Evolutionary conservation across 2,888 invertebrate species (phyloP), one percentile per base, ranked within the genome.

Genomic region (Machimus rusticus): DNA sequence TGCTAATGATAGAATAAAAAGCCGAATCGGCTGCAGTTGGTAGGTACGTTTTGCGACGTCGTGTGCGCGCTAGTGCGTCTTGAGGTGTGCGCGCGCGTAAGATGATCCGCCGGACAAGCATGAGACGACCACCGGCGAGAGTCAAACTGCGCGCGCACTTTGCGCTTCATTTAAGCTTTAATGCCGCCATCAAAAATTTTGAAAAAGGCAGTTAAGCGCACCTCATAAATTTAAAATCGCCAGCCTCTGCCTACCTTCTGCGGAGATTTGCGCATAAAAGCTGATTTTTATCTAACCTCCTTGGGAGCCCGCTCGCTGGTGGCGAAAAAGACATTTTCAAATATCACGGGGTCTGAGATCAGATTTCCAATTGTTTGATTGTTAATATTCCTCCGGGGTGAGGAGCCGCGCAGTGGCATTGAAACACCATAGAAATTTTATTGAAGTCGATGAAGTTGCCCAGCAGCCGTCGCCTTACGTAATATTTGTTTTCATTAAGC

Each of bases 1-100:
- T 84, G 84, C 84, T 84, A 74, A 74, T 39, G 84, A 84, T 84
- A 84, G 66, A 84, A 84, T 74, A 31, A 84, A 46, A 16, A 74
- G 66, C 37, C 78, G 23, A 81, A 55, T 81, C 43, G 81, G 81
- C 81, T 81, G 81, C 81, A 55, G 51, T 31, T 19, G 12, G 28
- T 51, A 55, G 55, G 14, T 37, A 19, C 28, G 19, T 14, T 74
- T 74, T 66, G 66, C 23, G 28, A 12, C 66, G 66, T 28, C 66
- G 23, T 66, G 12, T 28, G 66, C 28, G 28, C 28, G 66, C 8
- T 55, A 28, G 2, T 28, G 23, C 66, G 66, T n/a, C 23, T 51
- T 12, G 55, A 16, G 57, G 57, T 57, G 19, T 57, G 57, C 57
- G 57, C 57, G 16, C 19, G 57, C 57, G 57, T 19, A 57, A 57